Evolutionary conservation across 2,797 vertebrate species (phyloP).

Genomic region (Morus bassanus): DNA sequence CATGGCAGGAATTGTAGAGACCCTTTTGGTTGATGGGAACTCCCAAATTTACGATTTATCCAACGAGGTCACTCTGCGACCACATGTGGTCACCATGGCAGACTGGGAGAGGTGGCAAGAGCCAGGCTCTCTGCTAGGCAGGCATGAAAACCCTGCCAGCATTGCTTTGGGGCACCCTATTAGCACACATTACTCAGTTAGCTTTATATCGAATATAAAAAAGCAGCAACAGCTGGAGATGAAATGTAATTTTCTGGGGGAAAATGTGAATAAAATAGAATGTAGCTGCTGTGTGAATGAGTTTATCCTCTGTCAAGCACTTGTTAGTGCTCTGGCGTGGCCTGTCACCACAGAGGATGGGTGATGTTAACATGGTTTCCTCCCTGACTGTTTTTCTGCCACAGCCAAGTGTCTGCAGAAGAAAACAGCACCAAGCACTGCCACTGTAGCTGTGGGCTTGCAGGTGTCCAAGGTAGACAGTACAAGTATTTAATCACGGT

Average conservation of each 20-base stretch:
- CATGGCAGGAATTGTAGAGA: not conserved
- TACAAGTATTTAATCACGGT: not conserved
- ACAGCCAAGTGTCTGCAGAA: not conserved
- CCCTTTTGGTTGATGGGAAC: not conserved
- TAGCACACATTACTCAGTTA: not conserved
- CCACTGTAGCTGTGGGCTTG: fast-evolving
- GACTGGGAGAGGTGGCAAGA: not conserved
- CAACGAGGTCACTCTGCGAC: not conserved
- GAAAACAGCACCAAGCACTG: fast-evolving
- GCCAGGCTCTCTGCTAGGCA: not conserved
- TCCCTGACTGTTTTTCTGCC: not conserved
- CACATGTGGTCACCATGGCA: not conserved
- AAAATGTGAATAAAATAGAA: not conserved
- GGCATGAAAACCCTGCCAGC: not conserved
- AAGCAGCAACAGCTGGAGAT: not conserved
- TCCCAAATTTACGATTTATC: not conserved
- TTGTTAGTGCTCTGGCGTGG: not conserved
- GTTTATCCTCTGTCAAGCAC: not conserved
- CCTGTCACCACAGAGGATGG: not conserved
- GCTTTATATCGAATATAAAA: not conserved
- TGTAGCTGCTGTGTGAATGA: not conserved
- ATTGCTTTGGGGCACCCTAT: not conserved
- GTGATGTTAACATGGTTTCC: not conserved
- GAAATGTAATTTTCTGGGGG: not conserved
- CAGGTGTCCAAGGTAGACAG: not conserved